These are phyloP conservation scores for Peromyscus attwateri DNA, from an alignment of 2,797 vertebrate species.

Conservation along the genomic window DNA sequence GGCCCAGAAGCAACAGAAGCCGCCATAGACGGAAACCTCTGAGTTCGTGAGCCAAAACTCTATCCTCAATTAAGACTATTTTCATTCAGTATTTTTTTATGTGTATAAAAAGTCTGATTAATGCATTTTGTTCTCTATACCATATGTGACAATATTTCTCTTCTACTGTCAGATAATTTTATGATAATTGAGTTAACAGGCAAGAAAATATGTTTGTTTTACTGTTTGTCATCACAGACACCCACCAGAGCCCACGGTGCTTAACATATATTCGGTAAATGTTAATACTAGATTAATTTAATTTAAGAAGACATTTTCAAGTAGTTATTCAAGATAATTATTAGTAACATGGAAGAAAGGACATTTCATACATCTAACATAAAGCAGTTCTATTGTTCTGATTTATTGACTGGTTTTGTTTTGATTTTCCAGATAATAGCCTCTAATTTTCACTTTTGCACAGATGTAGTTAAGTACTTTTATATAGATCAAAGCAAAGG, in stretches of 20 bases:
- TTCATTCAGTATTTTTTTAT: neutral
- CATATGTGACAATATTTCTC: neutral
- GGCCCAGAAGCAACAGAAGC: too few relatives aligned
- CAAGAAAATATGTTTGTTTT: neutral
- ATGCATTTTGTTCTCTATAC: neutral
- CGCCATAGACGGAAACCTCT: neutral
- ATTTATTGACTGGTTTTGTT: slow-evolving; percentile 28
- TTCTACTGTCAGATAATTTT: slow-evolving; percentile 10
- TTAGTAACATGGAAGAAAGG: neutral
- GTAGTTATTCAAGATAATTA: neutral
- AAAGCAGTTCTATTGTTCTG: neutral
- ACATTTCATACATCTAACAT: neutral
- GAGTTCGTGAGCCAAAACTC: neutral
- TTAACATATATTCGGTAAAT: slow-evolving; percentile 12
- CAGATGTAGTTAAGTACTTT: slow-evolving; percentile 21
- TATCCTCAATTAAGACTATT: neutral
- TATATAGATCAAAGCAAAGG: slow-evolving; percentile 24
- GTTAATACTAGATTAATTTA: neutral
- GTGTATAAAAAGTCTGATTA: too few relatives aligned
- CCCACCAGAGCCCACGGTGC: neutral
- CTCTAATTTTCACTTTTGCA: slow-evolving; percentile 55
- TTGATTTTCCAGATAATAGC: slow-evolving; percentile 57
- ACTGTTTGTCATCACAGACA: neutral
- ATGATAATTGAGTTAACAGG: neutral
- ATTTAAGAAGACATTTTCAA: neutral